These are phyloP conservation scores for Myotis brandtii DNA, from an alignment of 2,113 vertebrate species.

Conservation along the genomic window DNA sequence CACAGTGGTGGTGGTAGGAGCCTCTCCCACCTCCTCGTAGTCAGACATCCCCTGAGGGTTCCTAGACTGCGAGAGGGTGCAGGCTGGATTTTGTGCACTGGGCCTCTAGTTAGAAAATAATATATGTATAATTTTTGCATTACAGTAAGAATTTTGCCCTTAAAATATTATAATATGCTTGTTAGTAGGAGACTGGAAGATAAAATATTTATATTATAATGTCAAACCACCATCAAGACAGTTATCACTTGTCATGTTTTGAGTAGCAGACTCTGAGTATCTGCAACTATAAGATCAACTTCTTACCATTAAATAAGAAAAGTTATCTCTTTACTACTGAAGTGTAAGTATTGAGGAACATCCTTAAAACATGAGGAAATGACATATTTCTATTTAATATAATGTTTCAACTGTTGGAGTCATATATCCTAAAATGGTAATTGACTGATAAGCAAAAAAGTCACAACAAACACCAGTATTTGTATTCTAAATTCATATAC, in stretches of 20 bases:
- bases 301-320: constrained; percentile 29
- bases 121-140: neutral
- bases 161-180: neutral
- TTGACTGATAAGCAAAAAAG: neutral
- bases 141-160: neutral
- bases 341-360: neutral
- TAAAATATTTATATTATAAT: neutral
- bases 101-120: neutral
- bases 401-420: neutral
- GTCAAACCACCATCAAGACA: neutral
- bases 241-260: neutral
- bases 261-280: neutral
- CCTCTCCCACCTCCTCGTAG: too few species aligned
- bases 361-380: neutral
- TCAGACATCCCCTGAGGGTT: too few species aligned
- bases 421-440: neutral
- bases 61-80: too few species aligned
- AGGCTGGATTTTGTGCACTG: too few species aligned
- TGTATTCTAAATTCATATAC: constrained; percentile 28
- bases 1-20: too few species aligned
- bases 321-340: neutral
- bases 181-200: neutral
- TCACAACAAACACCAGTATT: neutral
- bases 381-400: neutral
- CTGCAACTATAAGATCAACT: neutral